Evolutionary conservation across 2,113 vertebrate genomes (phyloP).

Genomic region (Burhinus oedicnemus): DNA sequence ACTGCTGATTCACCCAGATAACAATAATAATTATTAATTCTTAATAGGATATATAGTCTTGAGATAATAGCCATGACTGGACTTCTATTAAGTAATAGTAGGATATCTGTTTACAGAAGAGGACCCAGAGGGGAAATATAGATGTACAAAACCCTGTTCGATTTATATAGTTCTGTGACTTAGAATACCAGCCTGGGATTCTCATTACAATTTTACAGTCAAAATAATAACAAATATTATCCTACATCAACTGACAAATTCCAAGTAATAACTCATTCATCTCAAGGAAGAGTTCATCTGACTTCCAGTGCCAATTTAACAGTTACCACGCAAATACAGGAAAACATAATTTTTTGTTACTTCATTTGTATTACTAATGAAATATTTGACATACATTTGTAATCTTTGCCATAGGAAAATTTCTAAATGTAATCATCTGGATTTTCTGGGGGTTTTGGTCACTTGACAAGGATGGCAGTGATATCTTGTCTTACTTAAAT

Average conservation of each 20-base stretch:
- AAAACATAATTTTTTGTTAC: background rate
- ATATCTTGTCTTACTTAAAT: constrained; percentile 24
- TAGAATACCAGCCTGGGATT: background rate
- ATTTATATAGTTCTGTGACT: background rate
- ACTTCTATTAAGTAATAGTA: background rate
- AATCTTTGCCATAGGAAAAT: background rate
- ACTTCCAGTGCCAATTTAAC: background rate
- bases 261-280: background rate
- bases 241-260: background rate
- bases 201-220: background rate
- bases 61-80: background rate
- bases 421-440: constrained; percentile 8
- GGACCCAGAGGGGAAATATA: background rate
- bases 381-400: background rate
- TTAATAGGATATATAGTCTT: background rate
- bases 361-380: background rate
- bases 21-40: background rate
- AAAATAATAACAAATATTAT: constrained; percentile 1
- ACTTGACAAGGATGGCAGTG: constrained; percentile 8
- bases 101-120: background rate
- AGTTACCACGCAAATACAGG: background rate
- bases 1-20: background rate
- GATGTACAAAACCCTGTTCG: background rate
- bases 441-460: background rate
- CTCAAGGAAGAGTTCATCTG: background rate